These are phyloP conservation scores for Petrocephalus sullivani DNA, from an alignment of 2,797 vertebrate genomes.

Conservation along the genomic window DNA sequence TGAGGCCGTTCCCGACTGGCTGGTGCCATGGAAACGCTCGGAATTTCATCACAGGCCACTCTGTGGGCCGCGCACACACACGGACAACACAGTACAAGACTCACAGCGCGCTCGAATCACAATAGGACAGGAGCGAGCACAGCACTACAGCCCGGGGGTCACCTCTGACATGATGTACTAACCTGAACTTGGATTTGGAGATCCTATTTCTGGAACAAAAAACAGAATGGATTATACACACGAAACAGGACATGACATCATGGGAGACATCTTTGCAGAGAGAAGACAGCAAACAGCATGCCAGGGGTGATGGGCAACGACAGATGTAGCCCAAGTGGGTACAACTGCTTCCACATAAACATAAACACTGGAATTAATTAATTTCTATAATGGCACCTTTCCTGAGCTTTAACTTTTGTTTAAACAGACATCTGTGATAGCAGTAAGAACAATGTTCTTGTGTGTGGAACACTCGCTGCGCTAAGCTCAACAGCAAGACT, in stretches of 20 bases:
- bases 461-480: neutral
- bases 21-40: neutral
- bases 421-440: neutral
- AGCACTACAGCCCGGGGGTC: neutral
- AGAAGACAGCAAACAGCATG: constrained; percentile 18
- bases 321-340: constrained; percentile 8
- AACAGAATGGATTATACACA: constrained; percentile 81
- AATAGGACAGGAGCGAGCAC: constrained; percentile 7
- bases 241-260: constrained; percentile 60
- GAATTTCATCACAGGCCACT: constrained; percentile 1
- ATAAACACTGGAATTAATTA: neutral
- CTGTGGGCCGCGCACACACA: neutral
- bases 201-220: constrained; percentile 96
- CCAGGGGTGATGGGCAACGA: constrained; percentile 17
- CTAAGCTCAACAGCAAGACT: neutral
- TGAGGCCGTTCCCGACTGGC: neutral
- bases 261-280: constrained; percentile 45
- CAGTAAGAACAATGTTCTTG: neutral
- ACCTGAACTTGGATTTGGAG: constrained; percentile 99
- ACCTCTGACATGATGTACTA: constrained; percentile 64
- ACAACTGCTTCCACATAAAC: neutral
- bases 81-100: constrained; percentile 13
- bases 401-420: neutral
- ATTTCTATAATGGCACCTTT: neutral
- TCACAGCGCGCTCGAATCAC: constrained; percentile 21